Conservation (phyloP, 2,113 vertebrate genomes). For the Thinocorus orbignyianus region DNA sequence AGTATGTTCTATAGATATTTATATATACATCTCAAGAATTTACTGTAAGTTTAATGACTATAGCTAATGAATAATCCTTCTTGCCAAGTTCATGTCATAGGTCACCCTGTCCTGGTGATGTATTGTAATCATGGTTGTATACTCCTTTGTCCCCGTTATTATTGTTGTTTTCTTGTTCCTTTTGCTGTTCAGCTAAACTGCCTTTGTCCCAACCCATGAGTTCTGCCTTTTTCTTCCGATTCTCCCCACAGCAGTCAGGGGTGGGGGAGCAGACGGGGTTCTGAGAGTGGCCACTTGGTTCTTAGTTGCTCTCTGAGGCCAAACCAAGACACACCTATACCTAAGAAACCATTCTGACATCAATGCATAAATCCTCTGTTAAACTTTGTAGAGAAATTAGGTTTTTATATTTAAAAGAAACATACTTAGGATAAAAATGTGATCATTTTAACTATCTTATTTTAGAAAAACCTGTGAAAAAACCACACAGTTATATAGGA, state of each 20-base stretch:
- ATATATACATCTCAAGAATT: neutral
- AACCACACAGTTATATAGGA: neutral
- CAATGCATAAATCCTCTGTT: slow-evolving; percentile 3
- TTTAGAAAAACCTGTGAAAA: neutral
- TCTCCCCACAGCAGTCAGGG: no score
- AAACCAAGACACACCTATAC: neutral
- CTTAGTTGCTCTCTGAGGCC: no score
- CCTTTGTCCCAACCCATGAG: no score
- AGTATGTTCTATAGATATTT: neutral
- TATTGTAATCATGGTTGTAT: no score
- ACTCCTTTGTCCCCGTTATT: no score
- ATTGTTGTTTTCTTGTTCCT: no score
- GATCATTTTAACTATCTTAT: neutral
- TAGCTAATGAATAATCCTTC: neutral
- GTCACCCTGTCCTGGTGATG: neutral
- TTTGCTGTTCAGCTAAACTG: no score
- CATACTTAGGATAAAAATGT: neutral
- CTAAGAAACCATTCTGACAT: slow-evolving; percentile 3
- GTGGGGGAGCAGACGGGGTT: no score
- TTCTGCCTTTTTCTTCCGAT: no score
- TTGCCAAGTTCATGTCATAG: neutral
- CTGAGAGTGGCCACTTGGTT: no score
- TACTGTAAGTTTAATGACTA: neutral
- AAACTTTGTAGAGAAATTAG: neutral
- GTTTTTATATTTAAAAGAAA: neutral